A percentile compares a stretch with the other conserved stretches of the same genome.
These are phyloP conservation scores for Syngnathus floridae DNA, from an alignment of 2,113 vertebrate species.

Conservation along the genomic window DNA sequence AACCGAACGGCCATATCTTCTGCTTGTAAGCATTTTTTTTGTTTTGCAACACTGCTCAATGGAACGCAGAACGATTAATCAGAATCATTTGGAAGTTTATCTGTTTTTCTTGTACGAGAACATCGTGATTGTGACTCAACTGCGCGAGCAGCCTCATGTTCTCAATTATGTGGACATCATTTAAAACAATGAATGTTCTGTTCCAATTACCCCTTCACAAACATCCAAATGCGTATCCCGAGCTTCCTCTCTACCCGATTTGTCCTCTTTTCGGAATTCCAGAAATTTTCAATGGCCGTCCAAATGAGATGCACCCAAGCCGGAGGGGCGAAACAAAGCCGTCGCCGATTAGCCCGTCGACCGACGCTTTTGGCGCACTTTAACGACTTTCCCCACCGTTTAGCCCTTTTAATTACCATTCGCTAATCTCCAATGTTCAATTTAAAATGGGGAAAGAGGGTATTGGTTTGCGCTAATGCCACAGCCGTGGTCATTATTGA, in stretches of 20 bases:
- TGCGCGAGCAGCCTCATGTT: background rate
- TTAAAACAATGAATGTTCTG: background rate
- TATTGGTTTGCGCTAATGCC: background rate
- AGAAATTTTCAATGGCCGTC: constrained; percentile 7
- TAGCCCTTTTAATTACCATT: constrained; percentile 3
- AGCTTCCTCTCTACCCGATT: background rate
- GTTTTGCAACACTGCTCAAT: too few species aligned
- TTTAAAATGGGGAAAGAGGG: constrained; percentile 7
- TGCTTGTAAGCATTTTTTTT: background rate
- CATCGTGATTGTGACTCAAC: background rate
- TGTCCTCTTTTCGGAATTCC: constrained; percentile 8
- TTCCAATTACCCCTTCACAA: background rate
- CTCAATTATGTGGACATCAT: background rate
- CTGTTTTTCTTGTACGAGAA: background rate
- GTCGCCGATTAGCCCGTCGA: constrained; percentile 40
- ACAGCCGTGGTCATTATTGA: background rate
- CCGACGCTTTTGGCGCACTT: constrained; percentile 17
- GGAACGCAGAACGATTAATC: background rate
- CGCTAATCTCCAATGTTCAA: constrained; percentile 17
- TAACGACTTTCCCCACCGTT: constrained; percentile 8
- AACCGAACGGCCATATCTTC: background rate
- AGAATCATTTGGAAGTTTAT: background rate
- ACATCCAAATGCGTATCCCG: background rate
- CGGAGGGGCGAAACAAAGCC: constrained; percentile 37
- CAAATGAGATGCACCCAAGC: constrained; percentile 39